Evolutionary conservation across 2,797 vertebrate genomes (phyloP), one percentile per base, ranked within the genome.

Genomic region (Tapera naevia): DNA sequence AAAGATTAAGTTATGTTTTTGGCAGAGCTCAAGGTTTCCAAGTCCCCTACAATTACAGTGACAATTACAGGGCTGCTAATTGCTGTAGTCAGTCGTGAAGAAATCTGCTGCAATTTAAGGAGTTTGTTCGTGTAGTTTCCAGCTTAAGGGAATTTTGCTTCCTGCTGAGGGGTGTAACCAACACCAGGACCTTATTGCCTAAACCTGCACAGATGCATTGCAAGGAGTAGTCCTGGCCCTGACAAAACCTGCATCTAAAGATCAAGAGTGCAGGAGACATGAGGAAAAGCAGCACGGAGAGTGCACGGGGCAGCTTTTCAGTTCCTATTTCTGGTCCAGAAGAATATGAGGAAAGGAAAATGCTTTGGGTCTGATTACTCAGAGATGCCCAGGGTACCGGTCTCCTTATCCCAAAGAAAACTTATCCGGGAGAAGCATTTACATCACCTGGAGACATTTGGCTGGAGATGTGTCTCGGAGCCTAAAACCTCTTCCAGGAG

Each of bases 1-100:
- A 71, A 74, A 91, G 88, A 92, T 94, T 80, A 93, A 50, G 50
- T 85, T 80, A 50, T 69, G 69, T 33, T 91, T n/a, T 86, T 94
- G 91, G 74, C 89, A 91, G 81, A 86, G 81, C 92, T 95, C 57
- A 50, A 72, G 53, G 74, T 83, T 91, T 91, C 51, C 41, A 32
- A 83, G 92, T 71, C 61, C 81, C 54, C 79, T 89, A 27, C 82
- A 95, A 95, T 54, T 54, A 54, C 53, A 32, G 53, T 54, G 53
- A 94, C 95, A 75, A 92, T 87, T 78, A 82, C 71, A 83, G 91
- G 67, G 84, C 86, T 86, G 88, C 37, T 56, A 54, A 28, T 17
- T 50, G 71, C 73, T 78, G 85, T 39, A 64, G 33, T 9, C 0
- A 0, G 58, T 53, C 85, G 79, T 46, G 37, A 28, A 85, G 53